Evolutionary conservation across 1,140 invertebrate species (phyloP).

Genomic region (Brachionus asplanchnoidis): DNA sequence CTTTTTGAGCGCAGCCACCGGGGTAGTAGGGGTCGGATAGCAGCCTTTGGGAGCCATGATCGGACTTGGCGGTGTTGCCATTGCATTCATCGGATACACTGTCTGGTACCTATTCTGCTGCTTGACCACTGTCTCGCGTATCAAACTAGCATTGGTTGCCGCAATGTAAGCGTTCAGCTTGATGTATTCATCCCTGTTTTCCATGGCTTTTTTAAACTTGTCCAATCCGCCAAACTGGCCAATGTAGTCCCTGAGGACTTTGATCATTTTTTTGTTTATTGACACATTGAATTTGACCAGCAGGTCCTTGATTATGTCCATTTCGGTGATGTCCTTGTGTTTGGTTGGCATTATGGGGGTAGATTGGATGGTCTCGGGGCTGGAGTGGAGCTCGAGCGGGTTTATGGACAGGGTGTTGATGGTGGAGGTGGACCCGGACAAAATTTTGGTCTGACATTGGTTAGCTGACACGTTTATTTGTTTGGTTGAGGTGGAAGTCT

Average conservation of each 20-base stretch:
- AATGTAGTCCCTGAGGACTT: slow-evolving; percentile 7
- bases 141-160: neutral
- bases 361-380: neutral
- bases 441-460: neutral
- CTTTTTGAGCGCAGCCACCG: neutral
- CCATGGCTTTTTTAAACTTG: slow-evolving; percentile 17
- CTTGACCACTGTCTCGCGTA: neutral
- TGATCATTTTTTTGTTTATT: slow-evolving; percentile 35
- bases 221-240: neutral
- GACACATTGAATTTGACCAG: slow-evolving; percentile 24
- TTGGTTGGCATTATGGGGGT: neutral
- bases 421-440: neutral
- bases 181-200: neutral
- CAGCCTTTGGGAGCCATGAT: neutral
- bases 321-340: neutral
- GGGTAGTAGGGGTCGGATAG: neutral
- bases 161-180: slow-evolving; percentile 22
- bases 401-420: neutral
- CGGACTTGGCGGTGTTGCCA: neutral
- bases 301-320: neutral
- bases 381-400: neutral
- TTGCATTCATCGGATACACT: neutral
- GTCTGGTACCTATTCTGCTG: slow-evolving; percentile 21
- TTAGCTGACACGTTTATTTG: neutral
- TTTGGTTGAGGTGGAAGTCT: slow-evolving; percentile 9